These are phyloP conservation scores for Ranitomeya imitator DNA, from an alignment of 2,113 vertebrate species.

Conservation along the genomic window DNA sequence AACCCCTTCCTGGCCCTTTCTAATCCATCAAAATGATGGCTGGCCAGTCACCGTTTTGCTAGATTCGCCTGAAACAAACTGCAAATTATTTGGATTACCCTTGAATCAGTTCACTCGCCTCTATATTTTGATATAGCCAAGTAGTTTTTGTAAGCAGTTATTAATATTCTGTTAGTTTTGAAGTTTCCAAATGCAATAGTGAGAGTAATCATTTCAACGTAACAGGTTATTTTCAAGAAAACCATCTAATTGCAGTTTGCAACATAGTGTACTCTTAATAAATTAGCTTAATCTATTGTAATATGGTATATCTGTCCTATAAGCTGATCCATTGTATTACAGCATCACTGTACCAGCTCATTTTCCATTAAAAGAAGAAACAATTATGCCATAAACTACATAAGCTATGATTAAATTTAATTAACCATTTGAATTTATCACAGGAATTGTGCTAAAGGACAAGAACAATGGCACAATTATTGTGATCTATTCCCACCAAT, in stretches of 20 bases:
- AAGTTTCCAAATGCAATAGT: neutral
- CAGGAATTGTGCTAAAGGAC: neutral
- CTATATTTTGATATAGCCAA: no score
- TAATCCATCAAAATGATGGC: no score
- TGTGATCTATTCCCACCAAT: conserved; percentile 8
- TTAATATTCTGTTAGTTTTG: neutral
- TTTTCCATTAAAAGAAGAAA: conserved; percentile 5
- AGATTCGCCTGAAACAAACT: no score
- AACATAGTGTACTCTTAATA: neutral
- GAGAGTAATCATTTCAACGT: neutral
- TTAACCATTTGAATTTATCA: conserved; percentile 8
- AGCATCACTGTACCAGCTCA: neutral
- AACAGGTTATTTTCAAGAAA: neutral
- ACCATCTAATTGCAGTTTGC: neutral
- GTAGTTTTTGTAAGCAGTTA: neutral
- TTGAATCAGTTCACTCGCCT: no score
- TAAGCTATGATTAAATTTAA: neutral
- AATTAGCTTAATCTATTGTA: neutral
- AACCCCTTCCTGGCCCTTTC: no score
- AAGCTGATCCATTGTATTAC: neutral
- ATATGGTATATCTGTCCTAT: neutral
- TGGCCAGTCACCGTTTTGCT: no score
- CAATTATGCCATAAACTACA: neutral
- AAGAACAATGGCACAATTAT: conserved; percentile 8
- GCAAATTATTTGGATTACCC: no score